A percentile compares a stretch with the other conserved stretches of the same genome.
phyloP scores from a whole-genome alignment of 2,888 invertebrate species.

The Prenolepis imparis region DNA sequence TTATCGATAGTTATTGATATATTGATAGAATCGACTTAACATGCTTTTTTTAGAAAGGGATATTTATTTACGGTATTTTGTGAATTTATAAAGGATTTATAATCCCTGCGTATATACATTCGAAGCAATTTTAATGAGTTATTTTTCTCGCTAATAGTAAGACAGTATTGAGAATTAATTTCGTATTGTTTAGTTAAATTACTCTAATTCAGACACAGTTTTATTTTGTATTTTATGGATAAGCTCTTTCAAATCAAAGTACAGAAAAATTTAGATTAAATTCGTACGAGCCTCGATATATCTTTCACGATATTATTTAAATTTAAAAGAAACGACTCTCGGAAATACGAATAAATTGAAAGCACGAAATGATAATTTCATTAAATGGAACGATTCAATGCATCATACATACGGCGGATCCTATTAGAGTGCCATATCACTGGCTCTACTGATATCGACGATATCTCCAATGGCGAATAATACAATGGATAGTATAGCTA shows the following conservation, averaged over 20 bases:
- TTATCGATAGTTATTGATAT: too few species aligned
- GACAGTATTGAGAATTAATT: conserved; percentile 25
- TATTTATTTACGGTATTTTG: background rate
- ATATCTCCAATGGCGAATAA: conserved; percentile 15
- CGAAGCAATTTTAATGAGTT: conserved; percentile 12
- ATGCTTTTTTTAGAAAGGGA: too few species aligned
- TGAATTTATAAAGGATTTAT: background rate
- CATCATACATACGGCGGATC: conserved; percentile 7
- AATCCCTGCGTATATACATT: conserved; percentile 2
- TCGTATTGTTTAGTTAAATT: background rate
- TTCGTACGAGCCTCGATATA: background rate
- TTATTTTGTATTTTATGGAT: conserved; percentile 18
- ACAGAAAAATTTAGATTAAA: background rate
- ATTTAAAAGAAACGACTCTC: background rate
- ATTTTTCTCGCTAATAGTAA: background rate
- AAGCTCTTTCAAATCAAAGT: conserved; percentile 26
- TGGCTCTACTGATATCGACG: background rate
- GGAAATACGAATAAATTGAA: background rate
- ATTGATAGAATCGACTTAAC: too few species aligned
- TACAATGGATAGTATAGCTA: conserved; percentile 4
- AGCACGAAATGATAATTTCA: conserved; percentile 6
- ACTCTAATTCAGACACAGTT: conserved; percentile 1
- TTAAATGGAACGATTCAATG: conserved; percentile 18
- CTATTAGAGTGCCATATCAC: conserved; percentile 2
- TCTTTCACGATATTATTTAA: background rate